Evolutionary conservation across 37 sponge, comb jelly and placozoan species (phyloP), one percentile per base, ranked within the genome.

Genomic region (Diacarnus erythraeanus): DNA sequence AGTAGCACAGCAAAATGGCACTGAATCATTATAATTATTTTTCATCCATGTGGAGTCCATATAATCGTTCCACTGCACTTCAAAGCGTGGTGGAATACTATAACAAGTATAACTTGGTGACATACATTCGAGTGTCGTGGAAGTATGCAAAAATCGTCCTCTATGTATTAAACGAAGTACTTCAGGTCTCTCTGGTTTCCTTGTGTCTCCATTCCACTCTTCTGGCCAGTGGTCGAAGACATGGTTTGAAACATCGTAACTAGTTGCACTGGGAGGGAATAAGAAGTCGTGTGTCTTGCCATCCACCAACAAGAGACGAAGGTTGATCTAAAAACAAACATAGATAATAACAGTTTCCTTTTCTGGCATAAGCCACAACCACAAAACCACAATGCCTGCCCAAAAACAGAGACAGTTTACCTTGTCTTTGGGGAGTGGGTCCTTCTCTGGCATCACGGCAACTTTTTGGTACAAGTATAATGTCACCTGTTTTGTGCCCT

Each of bases 201-300:
- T 41, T 40, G 25, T 15, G 21, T 71, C 25, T 42, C 41, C 42
- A 38, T 68, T 33, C 71, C 42, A 71, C 3, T 82, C 87, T 54
- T 43, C 34, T 38, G 89, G 89, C 89, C 89, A 88, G 39, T 84
- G 64, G 20, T 68, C 40, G 41, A 71, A 71, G 0, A 88, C 74
- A 58, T 88, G 74, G 1, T 33, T 25, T 29, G 77, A 56, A 37
- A 88, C 56, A 15, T 80, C 71, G 8, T 64, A 23, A 29, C 64
- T 78, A 27, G 84, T 38, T 6, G 73, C 67, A 2, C 38, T 3
- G 25, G 84, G 79, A n/a, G 39, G 42, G 42, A 84, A 80, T 61
- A 37, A 40, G 51, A 88, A 88, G 65, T 66, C 65, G 65, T 80
- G 78, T 6, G 69, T 65, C 17, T n/a, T 76, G 1, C 89, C 89